Percentiles rank a stretch among this genome's conserved stretches.
phyloP scores from a whole-genome alignment of 2,113 vertebrate species.

The Ophiodon elongatus region DNA sequence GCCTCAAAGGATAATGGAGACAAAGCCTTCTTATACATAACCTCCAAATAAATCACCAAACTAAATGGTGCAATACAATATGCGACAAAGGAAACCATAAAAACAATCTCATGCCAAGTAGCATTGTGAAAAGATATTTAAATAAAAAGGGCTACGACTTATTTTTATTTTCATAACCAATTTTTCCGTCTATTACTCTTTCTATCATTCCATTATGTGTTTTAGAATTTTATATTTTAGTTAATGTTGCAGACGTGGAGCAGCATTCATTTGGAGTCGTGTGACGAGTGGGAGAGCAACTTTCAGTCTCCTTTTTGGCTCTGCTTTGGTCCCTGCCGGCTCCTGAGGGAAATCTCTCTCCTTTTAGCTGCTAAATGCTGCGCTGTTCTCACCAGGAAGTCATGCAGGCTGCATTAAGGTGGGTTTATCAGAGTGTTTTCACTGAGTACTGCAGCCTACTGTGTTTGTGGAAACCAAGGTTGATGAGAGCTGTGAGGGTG shows the following conservation, averaged over 20 bases:
- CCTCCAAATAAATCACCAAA: slow-evolving; percentile 42
- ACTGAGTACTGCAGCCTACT: not conserved
- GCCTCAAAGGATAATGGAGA: slow-evolving; percentile 54
- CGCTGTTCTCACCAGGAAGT: not conserved
- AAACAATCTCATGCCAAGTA: slow-evolving; percentile 1
- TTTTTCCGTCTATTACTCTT: not conserved
- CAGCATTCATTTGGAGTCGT: not conserved
- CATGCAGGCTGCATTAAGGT: not conserved
- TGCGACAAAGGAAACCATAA: slow-evolving; percentile 2
- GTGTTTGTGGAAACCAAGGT: not conserved
- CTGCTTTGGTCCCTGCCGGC: not conserved
- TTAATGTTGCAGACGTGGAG: not conserved
- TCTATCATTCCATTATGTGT: not conserved
- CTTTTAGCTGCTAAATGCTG: slow-evolving; percentile 6
- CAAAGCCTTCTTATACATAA: slow-evolving; percentile 35
- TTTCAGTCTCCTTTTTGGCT: not conserved
- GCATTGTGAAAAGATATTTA: not conserved
- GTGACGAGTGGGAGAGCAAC: not conserved
- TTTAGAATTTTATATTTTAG: not conserved
- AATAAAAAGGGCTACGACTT: not conserved
- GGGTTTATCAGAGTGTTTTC: not conserved
- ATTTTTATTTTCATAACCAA: not conserved
- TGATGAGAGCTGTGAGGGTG: not conserved
- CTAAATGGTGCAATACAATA: slow-evolving; percentile 28
- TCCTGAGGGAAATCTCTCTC: not conserved